phyloP scores from a whole-genome alignment of 2,113 vertebrate genomes.

The Platichthys flesus region DNA sequence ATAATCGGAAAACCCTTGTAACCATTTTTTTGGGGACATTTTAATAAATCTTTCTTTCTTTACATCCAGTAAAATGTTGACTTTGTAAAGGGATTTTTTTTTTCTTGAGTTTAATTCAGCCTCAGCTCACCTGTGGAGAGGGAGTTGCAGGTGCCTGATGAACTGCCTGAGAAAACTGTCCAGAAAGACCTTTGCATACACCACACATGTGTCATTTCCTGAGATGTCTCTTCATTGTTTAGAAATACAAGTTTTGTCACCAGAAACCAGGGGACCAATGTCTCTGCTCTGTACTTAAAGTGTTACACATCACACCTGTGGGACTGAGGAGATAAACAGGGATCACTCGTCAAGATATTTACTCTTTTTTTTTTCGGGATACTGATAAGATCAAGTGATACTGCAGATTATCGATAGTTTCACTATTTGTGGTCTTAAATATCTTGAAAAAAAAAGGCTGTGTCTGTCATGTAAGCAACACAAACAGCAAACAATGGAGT shows the following conservation, averaged over 20 bases:
- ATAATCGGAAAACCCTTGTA: not conserved
- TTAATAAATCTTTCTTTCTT: no score
- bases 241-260: conserved; percentile 13
- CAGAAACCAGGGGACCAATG: not conserved
- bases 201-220: not conserved
- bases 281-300: not conserved
- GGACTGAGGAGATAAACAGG: not conserved
- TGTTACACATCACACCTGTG: not conserved
- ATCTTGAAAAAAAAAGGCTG: not conserved
- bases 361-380: not conserved
- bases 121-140: not conserved
- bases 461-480: not conserved
- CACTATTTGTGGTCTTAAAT: no score
- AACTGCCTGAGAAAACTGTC: not conserved
- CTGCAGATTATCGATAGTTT: no score
- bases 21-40: not conserved
- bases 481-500: not conserved
- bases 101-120: not conserved
- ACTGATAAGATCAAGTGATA: not conserved
- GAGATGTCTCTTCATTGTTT: not conserved
- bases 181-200: not conserved
- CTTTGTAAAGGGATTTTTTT: no score
- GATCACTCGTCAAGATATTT: not conserved
- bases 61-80: no score
- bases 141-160: no score